Base-by-base conservation (phyloP, 2,797 vertebrate species). In the Peromyscus eremicus region DNA sequence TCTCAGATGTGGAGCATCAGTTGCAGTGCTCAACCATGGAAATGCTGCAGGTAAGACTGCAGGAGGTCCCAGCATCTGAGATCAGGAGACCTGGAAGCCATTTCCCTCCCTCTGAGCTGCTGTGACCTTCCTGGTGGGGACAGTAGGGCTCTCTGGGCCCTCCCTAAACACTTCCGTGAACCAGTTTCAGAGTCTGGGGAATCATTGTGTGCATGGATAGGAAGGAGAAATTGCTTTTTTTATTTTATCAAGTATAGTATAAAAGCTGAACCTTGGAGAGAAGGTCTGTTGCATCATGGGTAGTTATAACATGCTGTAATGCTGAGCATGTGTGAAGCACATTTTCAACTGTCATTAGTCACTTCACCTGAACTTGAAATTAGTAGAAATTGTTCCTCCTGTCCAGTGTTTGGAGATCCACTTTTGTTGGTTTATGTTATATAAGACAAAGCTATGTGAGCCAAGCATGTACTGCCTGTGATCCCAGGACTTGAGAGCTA, bases 31-130 rank as follows among this genome's bases (percentile, higher is more conserved):
- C 96, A n/a, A 0, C 21, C 1, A 1, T 73, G 16, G 73, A 80
- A 11, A 92, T 96, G 85, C 73, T 97, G 10, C 97, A 97, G 96
- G 97, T 97, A 75, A 94, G 94, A 68, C 55, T 73, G 1, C 49
- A 79, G 27, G 34, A 57, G 70, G 6, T 16, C 17, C 8, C 29
- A 84, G 32, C 9, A 17, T 49, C 37, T 81, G 70, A 88, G 40
- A 87, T 73, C 40, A 87, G 71, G 46, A 46, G 46, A 46, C 19
- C 19, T 34, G 16, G 57, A 88, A 60, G 34, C 25, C 10, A 1
- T 71, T 86, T 46, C 7, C 32, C 13, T 52, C 52, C 70, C 29
- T 34, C 21, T 75, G 27, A 84, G 64, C 73, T 85, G 0, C 40
- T 80, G 13, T 46, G 4, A 11, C 83, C 37, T 73, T 60, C 37